Percentiles rank a stretch among this genome's conserved stretches.
Evolutionary conservation across 2,113 vertebrate genomes (phyloP).

Genomic region (Entomyzon cyanotis): DNA sequence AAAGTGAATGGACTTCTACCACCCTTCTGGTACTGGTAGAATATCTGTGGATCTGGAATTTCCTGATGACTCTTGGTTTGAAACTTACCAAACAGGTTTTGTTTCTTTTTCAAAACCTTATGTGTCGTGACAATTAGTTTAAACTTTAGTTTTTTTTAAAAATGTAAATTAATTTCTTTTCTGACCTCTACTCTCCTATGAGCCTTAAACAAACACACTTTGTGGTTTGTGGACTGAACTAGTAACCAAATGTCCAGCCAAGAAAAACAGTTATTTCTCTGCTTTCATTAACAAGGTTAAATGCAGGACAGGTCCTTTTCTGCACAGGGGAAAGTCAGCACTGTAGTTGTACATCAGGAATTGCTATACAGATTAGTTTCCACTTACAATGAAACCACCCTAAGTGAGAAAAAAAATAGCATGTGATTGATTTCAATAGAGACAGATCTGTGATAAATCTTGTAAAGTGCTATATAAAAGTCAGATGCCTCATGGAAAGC

Average conservation of each 20-base stretch:
- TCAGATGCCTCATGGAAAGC: not conserved
- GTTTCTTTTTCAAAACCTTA: not conserved
- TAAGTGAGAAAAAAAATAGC: not conserved
- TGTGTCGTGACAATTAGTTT: not conserved
- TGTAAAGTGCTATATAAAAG: not conserved
- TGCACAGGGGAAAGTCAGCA: not conserved
- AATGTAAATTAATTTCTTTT: not conserved
- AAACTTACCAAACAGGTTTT: not conserved
- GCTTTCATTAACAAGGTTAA: constrained; percentile 2
- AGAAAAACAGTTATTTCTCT: not conserved
- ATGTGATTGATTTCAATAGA: not conserved
- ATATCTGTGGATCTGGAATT: constrained; percentile 35
- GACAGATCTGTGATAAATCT: not conserved
- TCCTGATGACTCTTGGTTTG: not conserved
- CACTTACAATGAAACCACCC: not conserved
- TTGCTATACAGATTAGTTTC: not conserved
- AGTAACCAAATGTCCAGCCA: constrained; percentile 33
- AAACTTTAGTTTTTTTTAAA: not conserved
- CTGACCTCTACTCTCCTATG: not conserved
- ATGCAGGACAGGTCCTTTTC: not conserved
- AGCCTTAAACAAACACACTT: constrained; percentile 20
- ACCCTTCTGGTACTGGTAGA: not conserved
- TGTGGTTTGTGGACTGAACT: not conserved
- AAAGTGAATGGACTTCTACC: not conserved
- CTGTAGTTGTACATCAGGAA: not conserved